Evolutionary conservation across 2,888 invertebrate genomes (phyloP), one percentile per base, ranked within the genome.

Genomic region (Agrotis exclamationis): DNA sequence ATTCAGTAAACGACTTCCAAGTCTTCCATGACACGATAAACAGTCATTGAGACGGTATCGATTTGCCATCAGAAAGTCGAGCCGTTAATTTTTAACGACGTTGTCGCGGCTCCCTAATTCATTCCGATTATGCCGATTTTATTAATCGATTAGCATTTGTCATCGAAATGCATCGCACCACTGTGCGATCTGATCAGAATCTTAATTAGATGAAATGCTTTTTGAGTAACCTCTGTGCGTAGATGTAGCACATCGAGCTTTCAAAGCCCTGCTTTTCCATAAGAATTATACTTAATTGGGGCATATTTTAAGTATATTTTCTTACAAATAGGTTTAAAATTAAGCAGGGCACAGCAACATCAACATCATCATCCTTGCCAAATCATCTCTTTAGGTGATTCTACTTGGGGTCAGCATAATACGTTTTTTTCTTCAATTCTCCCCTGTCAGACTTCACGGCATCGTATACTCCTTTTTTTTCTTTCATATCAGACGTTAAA

Each of bases 71-170:
- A 95, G 88, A 89, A 81, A 88, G 85, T 86, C 85, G 84, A 82
- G 84, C 84, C 91, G 91, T 95, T 92, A 95, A 95, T 95, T 93
- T 93, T 95, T 95, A 92, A 95, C 89, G 91, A 88, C 85, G 85
- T 78, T 84, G 86, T 88, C 89, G 87, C 87, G 86, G 74, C 91
- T 90, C 91, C 92, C 90, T 91, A 91, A 93, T 94, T 90, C 91
- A 85, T 84, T 81, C 79, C 92, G 88, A 95, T 95, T 93, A 94
- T 91, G 91, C 91, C 85, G 76, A 91, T 73, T 83, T 80, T 79
- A 77, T 82, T 76, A 62, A 85, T 86, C 86, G 85, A 83, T 81
- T 85, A 83, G 74, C 78, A 82, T 88, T 88, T 90, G 86, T 89
- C 89, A 90, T 92, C 86, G 78, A 80, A 88, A 92, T 91, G 86